Conservation (phyloP, 2,888 invertebrate genomes). For the Himalopsyche japonica region DNA sequence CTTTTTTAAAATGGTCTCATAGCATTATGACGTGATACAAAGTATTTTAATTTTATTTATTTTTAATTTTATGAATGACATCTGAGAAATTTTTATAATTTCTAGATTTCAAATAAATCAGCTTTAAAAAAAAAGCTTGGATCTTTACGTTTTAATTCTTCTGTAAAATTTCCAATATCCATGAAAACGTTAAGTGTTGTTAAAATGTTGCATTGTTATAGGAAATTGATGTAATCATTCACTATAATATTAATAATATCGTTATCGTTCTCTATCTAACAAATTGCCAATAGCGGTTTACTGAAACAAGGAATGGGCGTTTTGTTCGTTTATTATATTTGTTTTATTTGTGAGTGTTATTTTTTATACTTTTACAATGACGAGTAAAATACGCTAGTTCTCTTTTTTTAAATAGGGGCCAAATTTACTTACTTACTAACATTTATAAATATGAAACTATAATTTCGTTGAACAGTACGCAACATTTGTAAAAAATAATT, state of each 20-base stretch:
- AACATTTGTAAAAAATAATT: no score
- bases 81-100: no score
- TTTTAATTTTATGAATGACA: no score
- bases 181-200: not conserved
- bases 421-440: not conserved
- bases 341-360: not conserved
- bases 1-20: no score
- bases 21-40: no score
- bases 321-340: not conserved
- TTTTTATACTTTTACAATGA: not conserved
- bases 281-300: not conserved
- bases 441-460: not conserved
- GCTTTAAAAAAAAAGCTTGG: no score
- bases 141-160: not conserved
- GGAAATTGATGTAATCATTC: not conserved
- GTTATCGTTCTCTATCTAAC: not conserved
- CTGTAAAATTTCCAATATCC: not conserved
- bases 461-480: no score
- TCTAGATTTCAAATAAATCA: no score
- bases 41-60: no score
- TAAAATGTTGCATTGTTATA: not conserved
- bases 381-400: not conserved
- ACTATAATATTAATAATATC: not conserved
- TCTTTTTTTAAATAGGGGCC: not conserved
- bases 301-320: constrained; percentile 1